Conservation (phyloP, 2,113 vertebrate species). For the Sminthopsis crassicaudata region DNA sequence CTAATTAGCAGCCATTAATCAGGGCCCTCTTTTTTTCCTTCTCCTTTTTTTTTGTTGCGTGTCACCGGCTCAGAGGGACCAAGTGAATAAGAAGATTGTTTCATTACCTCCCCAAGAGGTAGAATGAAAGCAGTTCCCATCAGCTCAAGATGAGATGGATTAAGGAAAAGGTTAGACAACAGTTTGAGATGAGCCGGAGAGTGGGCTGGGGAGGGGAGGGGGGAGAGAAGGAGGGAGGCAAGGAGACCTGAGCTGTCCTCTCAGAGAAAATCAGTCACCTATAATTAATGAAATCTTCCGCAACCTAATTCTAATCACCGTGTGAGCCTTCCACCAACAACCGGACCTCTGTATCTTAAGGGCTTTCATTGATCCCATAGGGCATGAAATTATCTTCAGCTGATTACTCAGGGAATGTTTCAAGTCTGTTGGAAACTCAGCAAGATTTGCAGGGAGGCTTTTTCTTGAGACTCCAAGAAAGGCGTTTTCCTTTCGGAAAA, state of each 20-base stretch:
- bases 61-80: conserved; percentile 87
- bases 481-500: conserved; percentile 43
- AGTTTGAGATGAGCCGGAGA: conserved; percentile 85
- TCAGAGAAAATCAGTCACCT: conserved; percentile 88
- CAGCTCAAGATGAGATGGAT: conserved; percentile 92
- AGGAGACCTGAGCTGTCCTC: conserved; percentile 83
- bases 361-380: conserved; percentile 74
- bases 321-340: conserved; percentile 80
- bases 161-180: conserved; percentile 90
- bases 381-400: conserved; percentile 63
- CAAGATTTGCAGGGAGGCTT: conserved; percentile 45
- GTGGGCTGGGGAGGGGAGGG: conserved; percentile 68
- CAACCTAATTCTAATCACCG: conserved; percentile 86
- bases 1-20: conserved; percentile 99
- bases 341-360: conserved; percentile 65
- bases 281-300: conserved; percentile 90
- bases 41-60: conserved; percentile 86
- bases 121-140: conserved; percentile 93
- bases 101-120: conserved; percentile 92
- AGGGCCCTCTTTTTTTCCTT: conserved; percentile 88
- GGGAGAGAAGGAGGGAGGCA: conserved; percentile 34
- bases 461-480: conserved; percentile 18
- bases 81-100: conserved; percentile 94
- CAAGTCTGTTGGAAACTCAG: conserved; percentile 49
- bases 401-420: conserved; percentile 44